Percentiles rank a stretch among this genome's conserved stretches.
These are phyloP conservation scores for Mythimna pallens DNA, from an alignment of 2,888 invertebrate genomes.

Conservation along the genomic window DNA sequence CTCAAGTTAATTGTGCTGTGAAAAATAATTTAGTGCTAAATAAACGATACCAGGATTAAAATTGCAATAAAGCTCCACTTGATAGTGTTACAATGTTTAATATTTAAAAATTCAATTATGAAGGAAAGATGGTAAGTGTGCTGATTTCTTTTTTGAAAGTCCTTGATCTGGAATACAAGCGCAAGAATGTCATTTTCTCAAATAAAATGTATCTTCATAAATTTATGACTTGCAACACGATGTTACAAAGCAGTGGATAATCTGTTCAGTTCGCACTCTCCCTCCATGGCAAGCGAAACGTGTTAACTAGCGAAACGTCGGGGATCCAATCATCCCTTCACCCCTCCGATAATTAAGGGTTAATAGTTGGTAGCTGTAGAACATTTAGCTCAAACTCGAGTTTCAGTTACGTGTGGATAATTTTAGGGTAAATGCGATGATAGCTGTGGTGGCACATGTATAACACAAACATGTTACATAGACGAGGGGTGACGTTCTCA, in stretches of 20 bases:
- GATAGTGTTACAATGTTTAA: slow-evolving; percentile 1
- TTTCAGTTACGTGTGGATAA: slow-evolving; percentile 8
- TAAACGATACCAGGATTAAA: not conserved
- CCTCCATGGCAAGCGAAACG: not conserved
- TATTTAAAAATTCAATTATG: not conserved
- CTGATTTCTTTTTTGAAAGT: not conserved
- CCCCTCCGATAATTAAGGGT: slow-evolving; percentile 21
- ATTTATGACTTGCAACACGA: not conserved
- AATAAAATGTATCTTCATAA: not conserved
- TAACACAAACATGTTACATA: slow-evolving; percentile 4
- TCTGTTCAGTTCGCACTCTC: not conserved
- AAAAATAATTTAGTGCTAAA: not conserved
- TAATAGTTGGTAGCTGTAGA: slow-evolving; percentile 13
- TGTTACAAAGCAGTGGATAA: not conserved
- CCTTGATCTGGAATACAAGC: not conserved
- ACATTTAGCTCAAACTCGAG: not conserved
- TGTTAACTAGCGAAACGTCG: slow-evolving; percentile 10
- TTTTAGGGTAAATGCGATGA: not conserved
- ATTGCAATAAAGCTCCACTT: not conserved
- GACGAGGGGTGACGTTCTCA: slow-evolving; percentile 58
- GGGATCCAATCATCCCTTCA: slow-evolving; percentile 3
- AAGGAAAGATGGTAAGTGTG: slow-evolving; percentile 14
- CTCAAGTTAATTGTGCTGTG: slow-evolving; percentile 24
- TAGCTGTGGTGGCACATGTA: slow-evolving; percentile 11
- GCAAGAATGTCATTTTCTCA: not conserved